Base-by-base conservation (phyloP, 2,888 invertebrate species). In the Drosophila incognita region DNA sequence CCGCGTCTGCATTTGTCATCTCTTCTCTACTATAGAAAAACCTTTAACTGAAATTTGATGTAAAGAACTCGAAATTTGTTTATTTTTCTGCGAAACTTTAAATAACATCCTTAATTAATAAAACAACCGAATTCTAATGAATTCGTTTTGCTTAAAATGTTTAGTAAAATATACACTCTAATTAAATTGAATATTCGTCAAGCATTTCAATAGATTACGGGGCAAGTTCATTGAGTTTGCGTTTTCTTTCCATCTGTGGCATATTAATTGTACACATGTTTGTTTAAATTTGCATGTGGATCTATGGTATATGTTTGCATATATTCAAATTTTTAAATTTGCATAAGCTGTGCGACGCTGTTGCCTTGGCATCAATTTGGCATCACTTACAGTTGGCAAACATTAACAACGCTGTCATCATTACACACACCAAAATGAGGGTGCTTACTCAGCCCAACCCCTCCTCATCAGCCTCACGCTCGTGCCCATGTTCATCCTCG, bases 361-460 rank as follows among this genome's bases (percentile, higher is more conserved):
- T 72, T 81, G 73, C 83, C 86, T 81, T 85, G 88, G 88, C 79
- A 83, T 85, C 86, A 83, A 83, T 88, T 86, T 69, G 82, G 82
- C 85, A 83, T 85, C 72, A 74, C 77, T 87, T 79, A 69, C 88
- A 67, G 61, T 85, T 79, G 81, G 69, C 76, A 84, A 84, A 81
- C 79, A 82, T 58, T 71, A 70, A 64, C 73, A 69, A 60, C 54
- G 48, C 38, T 51, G 42, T 56, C 63, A 72, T 70, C 76, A 69
- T 80, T 77, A 69, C 72, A 63, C 61, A 56, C 36, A 36, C 49
- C 31, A 42, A 42, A 38, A 56, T 56, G 36, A 56, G 56, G 56
- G 56, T 56, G 56, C n/a, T 38, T 38, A 8, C 29, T 2, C 38
- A 35, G 27, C 18, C n/a, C 36, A 27, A 33, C 18, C 4, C 4